Conservation (phyloP, 30 jellyfish, hydroid and myxozoan genomes). For the Aurelia sp. region DNA sequence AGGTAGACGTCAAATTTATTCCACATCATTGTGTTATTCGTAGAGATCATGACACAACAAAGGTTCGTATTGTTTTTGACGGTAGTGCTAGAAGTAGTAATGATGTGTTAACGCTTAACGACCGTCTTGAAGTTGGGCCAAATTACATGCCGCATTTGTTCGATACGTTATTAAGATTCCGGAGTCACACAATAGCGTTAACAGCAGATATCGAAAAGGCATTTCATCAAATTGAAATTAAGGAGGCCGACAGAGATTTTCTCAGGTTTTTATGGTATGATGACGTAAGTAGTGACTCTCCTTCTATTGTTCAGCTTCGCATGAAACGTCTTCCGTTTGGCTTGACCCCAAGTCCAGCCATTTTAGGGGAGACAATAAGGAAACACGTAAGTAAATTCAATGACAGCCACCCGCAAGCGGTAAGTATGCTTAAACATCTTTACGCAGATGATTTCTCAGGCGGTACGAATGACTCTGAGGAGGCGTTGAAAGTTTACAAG, state of each 20-base stretch:
- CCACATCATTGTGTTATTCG: slow-evolving; percentile 44
- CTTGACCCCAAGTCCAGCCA: slow-evolving; percentile 18
- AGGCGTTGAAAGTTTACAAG: too few relatives aligned
- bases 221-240: not conserved
- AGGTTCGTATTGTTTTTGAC: slow-evolving; percentile 50
- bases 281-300: slow-evolving; percentile 9
- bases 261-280: slow-evolving; percentile 41
- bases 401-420: slow-evolving; percentile 25
- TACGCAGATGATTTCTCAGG: slow-evolving; percentile 37
- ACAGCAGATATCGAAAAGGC: slow-evolving; percentile 46
- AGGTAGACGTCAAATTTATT: slow-evolving; percentile 1
- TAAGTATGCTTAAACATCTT: not conserved
- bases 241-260: slow-evolving; percentile 27
- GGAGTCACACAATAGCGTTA: slow-evolving; percentile 12
- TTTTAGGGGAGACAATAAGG: slow-evolving; percentile 47
- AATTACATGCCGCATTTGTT: slow-evolving; percentile 36
- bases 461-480: not conserved
- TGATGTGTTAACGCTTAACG: too few relatives aligned
- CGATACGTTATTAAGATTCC: slow-evolving; percentile 19
- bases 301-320: slow-evolving; percentile 33
- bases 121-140: slow-evolving; percentile 15
- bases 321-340: slow-evolving; percentile 43
- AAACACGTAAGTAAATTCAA: slow-evolving; percentile 16
- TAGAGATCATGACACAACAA: slow-evolving; percentile 35
- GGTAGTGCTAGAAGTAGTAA: not conserved